A percentile compares a stretch with the other conserved stretches of the same genome.
Evolutionary conservation across 2,888 invertebrate species (phyloP).

Genomic region (Drosophila maculinotata): DNA sequence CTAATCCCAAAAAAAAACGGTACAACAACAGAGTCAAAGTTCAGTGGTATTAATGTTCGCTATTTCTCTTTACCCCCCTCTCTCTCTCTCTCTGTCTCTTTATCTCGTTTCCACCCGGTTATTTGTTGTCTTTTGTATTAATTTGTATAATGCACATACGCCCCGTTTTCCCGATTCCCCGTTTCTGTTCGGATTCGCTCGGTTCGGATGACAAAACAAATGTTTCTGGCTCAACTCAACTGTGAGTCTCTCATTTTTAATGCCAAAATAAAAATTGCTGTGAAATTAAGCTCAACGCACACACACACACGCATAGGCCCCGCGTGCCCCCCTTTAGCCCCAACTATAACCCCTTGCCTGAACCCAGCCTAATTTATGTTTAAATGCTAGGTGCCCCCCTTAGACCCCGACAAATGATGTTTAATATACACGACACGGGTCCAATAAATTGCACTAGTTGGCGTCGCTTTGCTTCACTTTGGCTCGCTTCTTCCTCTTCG

Average conservation of each 20-base stretch:
- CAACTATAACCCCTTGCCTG: not conserved
- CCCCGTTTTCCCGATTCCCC: slow-evolving; percentile 29
- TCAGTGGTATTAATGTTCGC: slow-evolving; percentile 42
- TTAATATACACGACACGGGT: slow-evolving; percentile 64
- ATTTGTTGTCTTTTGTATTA: slow-evolving; percentile 46
- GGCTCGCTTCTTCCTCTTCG: slow-evolving; percentile 1
- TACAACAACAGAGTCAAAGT: slow-evolving; percentile 45
- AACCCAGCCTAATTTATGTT: slow-evolving; percentile 15
- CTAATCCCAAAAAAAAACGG: slow-evolving; percentile 10
- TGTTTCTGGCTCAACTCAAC: slow-evolving; percentile 31
- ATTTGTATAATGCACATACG: slow-evolving; percentile 67
- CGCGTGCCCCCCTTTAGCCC: no score
- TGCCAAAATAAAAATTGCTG: slow-evolving; percentile 47
- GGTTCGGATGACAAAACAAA: slow-evolving; percentile 56
- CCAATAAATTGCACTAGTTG: slow-evolving; percentile 60
- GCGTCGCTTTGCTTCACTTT: slow-evolving; percentile 17
- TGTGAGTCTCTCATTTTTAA: slow-evolving; percentile 40
- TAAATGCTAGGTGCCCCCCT: slow-evolving; percentile 33
- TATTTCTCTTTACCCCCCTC: slow-evolving; percentile 3
- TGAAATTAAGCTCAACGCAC: slow-evolving; percentile 54
- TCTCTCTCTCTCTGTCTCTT: not conserved
- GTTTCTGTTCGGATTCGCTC: slow-evolving; percentile 24
- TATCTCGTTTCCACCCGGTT: not conserved
- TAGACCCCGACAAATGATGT: slow-evolving; percentile 42
- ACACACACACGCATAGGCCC: slow-evolving; percentile 7